Percentiles rank a stretch among this genome's conserved stretches.
These are phyloP conservation scores for Stenoptilia bipunctidactyla DNA, from an alignment of 2,888 invertebrate genomes.

Conservation along the genomic window DNA sequence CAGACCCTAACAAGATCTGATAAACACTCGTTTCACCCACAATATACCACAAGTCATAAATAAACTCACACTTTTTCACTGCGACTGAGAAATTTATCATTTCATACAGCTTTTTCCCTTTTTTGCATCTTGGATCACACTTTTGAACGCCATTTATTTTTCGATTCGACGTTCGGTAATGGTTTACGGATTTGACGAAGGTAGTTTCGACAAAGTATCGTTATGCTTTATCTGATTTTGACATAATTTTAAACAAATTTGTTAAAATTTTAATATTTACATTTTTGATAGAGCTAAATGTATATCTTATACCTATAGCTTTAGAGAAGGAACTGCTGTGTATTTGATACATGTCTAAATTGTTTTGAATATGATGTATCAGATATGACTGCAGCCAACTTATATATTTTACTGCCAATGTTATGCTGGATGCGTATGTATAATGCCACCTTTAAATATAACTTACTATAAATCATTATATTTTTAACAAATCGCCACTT, in stretches of 20 bases:
- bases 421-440: too few relatives aligned
- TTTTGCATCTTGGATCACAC: slow-evolving; percentile 66
- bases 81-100: slow-evolving; percentile 59
- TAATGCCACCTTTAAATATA: too few relatives aligned
- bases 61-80: slow-evolving; percentile 61
- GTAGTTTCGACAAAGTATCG: too few relatives aligned
- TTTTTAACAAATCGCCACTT: slow-evolving; percentile 27
- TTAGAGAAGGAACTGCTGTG: too few relatives aligned
- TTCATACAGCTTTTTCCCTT: slow-evolving; percentile 54
- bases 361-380: too few relatives aligned
- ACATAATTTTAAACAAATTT: slow-evolving; percentile 47
- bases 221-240: slow-evolving; percentile 45
- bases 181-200: slow-evolving; percentile 53
- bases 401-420: too few relatives aligned
- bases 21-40: slow-evolving; percentile 40
- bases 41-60: slow-evolving; percentile 55
- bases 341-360: too few relatives aligned
- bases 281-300: too few relatives aligned
- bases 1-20: slow-evolving; percentile 48
- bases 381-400: too few relatives aligned
- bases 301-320: too few relatives aligned
- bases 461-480: slow-evolving; percentile 9
- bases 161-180: slow-evolving; percentile 49
- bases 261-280: slow-evolving; percentile 45
- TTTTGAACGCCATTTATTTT: slow-evolving; percentile 65